Conservation (phyloP, 2,797 vertebrate species). For the Psittacula echo region DNA sequence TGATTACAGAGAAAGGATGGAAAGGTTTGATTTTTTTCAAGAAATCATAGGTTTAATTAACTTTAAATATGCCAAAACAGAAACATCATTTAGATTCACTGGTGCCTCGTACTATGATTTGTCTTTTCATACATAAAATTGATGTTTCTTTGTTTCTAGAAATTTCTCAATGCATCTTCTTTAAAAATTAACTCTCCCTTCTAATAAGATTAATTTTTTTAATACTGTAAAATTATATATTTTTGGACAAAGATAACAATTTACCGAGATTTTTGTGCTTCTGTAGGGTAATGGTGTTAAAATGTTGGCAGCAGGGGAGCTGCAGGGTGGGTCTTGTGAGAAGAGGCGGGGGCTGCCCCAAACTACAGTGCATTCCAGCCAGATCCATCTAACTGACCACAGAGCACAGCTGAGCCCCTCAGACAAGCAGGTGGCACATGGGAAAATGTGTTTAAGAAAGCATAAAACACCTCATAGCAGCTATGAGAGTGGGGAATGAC, state of each 20-base stretch:
- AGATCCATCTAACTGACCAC: fast-evolving
- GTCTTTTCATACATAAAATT: background rate
- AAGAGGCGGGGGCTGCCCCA: background rate
- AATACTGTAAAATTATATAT: background rate
- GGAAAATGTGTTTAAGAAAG: background rate
- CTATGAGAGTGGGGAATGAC: background rate
- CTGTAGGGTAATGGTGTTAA: background rate
- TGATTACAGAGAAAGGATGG: background rate
- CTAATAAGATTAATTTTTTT: background rate
- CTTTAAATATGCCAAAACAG: background rate
- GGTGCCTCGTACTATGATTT: background rate
- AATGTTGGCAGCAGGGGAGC: background rate
- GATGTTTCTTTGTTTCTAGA: background rate
- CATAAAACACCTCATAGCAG: background rate
- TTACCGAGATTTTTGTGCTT: background rate
- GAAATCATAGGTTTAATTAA: background rate
- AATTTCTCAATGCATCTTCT: background rate
- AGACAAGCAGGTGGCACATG: too few relatives aligned
- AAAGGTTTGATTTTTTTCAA: background rate
- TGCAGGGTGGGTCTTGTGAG: background rate
- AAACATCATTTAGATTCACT: background rate
- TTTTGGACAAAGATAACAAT: background rate
- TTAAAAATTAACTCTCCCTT: background rate
- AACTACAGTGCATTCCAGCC: fast-evolving
- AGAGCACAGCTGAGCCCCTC: fast-evolving